Base-by-base conservation (phyloP, 2,888 invertebrate species). In the Spialia ferax region DNA sequence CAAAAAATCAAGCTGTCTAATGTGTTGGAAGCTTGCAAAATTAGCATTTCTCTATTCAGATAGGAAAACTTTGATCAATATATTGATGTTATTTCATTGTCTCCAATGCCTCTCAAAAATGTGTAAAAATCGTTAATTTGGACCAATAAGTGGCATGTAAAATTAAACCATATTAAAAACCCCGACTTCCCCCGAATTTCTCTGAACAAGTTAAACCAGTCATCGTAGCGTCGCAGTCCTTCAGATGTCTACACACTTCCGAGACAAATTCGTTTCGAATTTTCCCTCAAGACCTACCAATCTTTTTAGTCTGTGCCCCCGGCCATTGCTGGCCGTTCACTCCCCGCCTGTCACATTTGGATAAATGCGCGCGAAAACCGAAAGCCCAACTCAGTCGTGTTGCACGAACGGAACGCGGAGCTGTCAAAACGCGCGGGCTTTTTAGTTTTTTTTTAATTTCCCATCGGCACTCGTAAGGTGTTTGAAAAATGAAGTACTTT, bases 401-500 rank as follows among this genome's bases (percentile, higher is more conserved):
- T 80, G 85, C 86, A 84, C 80, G 79, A 45, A 63, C 83, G 73
- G 73, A 77, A 77, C 84, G 76, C 77, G 75, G 81, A 81, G 75
- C 78, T 83, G 85, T 83, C 83, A 82, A 76, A 63, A 71, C 71
- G 70, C 79, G 83, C 84, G 85, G 80, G 82, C 79, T 78, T 76
- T 77, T 75, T 76, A 71, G 76, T 78, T 76, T 79, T 79, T 81
- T 72, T 77, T 77, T 79, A 74, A 79, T 71, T 74, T 75, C 78
- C 69, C 75, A 69, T 75, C 81, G 77, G 80, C 83, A 83, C 79
- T 79, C 80, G 78, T 82, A 79, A 82, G 81, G 79, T 80, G 81
- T 82, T 82, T 77, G 77, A 79, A 94, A 84, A 80, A 95, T 95
- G 95, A 95, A 95, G 87, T 91, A 88, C 81, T 82, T 95, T 71